These are phyloP conservation scores for Sitta carolinensis DNA, from an alignment of 2,797 vertebrate genomes.

Conservation along the genomic window DNA sequence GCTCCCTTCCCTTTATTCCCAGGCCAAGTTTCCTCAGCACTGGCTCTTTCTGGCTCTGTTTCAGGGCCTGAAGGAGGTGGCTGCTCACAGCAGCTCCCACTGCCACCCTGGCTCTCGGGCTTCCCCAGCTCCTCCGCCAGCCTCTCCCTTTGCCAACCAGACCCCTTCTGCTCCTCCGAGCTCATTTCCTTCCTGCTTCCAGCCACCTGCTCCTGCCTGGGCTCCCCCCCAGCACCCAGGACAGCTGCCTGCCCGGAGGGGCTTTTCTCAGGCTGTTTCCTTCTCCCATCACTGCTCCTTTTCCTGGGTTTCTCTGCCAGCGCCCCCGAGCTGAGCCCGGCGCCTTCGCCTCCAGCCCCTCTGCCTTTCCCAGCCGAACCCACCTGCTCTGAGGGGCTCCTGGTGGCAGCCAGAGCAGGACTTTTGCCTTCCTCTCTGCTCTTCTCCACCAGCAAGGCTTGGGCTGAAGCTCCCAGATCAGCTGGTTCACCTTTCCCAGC, in stretches of 20 bases:
- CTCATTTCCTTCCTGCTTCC: not conserved
- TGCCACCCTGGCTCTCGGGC: not conserved
- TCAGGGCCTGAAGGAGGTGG: not conserved
- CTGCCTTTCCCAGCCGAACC: not conserved
- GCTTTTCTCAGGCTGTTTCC: not conserved
- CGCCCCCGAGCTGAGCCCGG: rapidly evolving
- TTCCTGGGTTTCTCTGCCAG: conserved; percentile 62
- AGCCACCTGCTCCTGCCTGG: not conserved
- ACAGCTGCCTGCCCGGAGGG: not conserved
- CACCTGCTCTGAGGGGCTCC: not conserved
- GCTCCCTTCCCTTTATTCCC: not conserved
- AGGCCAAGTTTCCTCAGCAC: not conserved
- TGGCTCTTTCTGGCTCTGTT: not conserved
- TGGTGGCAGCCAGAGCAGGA: not conserved
- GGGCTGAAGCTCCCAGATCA: not conserved
- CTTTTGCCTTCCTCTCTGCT: not conserved
- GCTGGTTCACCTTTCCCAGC: not conserved
- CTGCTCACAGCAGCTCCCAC: not conserved
- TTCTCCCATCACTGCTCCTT: conserved; percentile 47
- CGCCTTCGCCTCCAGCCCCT: not conserved
- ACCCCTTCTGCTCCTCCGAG: not conserved
- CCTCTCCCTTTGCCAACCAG: not conserved
- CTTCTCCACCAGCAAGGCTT: not conserved
- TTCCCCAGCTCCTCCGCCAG: not conserved
- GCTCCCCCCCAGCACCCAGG: not conserved